Percentiles rank a stretch among this genome's conserved stretches.
Conservation (phyloP, 2,888 invertebrate genomes). For the Dugesia japonica region DNA sequence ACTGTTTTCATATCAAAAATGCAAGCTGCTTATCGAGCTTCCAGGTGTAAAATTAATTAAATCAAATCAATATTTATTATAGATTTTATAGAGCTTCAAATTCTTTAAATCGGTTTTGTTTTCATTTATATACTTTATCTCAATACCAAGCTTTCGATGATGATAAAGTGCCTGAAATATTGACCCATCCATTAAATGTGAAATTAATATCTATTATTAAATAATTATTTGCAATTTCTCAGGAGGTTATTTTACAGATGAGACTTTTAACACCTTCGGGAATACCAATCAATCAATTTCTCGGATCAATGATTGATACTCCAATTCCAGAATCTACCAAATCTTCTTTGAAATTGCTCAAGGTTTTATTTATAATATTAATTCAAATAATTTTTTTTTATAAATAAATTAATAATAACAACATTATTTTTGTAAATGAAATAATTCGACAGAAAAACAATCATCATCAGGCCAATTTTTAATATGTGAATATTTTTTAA, state of each 20-base stretch:
- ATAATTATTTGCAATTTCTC: not conserved
- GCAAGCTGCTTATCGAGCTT: not conserved
- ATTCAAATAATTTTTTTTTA: no score
- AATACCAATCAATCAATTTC: not conserved
- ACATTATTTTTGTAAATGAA: no score
- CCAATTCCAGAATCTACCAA: not conserved
- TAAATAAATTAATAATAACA: no score
- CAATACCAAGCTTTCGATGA: not conserved
- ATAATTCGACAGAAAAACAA: no score
- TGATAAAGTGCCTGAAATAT: not conserved
- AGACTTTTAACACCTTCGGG: not conserved
- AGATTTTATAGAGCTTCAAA: not conserved
- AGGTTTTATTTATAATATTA: not conserved
- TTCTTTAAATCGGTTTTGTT: not conserved
- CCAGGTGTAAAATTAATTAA: not conserved
- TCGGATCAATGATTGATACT: not conserved
- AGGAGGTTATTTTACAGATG: not conserved
- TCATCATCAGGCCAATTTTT: no score
- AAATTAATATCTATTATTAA: not conserved
- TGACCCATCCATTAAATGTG: conserved; percentile 5
- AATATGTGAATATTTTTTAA: no score
- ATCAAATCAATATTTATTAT: not conserved
- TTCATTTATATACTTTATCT: not conserved
- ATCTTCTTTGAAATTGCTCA: not conserved
- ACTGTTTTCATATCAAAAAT: not conserved